Percentiles rank a stretch among this genome's conserved stretches.
phyloP scores from a whole-genome alignment of 2,797 vertebrate species.

The Poeciliopsis turneri region DNA sequence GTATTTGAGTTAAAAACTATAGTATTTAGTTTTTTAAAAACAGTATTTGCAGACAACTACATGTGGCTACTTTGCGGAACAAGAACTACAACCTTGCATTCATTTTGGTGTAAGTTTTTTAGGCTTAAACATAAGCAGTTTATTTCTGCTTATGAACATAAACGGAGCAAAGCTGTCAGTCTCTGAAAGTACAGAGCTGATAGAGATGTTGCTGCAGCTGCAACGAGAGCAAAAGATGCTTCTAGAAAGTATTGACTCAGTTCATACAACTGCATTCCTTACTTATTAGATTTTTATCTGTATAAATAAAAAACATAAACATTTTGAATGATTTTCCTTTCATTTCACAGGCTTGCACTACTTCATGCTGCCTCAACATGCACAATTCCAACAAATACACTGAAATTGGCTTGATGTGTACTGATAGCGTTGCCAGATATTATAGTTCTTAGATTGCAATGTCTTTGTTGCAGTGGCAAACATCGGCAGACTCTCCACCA shows the following conservation, averaged over 20 bases:
- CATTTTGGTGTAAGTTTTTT: background rate
- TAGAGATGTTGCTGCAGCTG: background rate
- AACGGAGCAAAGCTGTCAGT: background rate
- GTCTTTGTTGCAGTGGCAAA: conserved; percentile 75
- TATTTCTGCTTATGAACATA: background rate
- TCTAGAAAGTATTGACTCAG: background rate
- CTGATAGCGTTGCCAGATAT: background rate
- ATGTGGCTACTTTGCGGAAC: conserved; percentile 4
- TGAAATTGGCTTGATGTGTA: background rate
- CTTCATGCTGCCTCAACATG: background rate
- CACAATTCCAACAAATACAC: background rate
- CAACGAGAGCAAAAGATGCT: background rate
- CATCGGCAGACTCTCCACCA: conserved; percentile 79
- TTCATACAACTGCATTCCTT: background rate
- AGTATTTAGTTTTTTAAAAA: background rate
- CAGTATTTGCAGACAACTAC: background rate
- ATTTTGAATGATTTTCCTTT: background rate
- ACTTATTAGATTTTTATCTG: background rate
- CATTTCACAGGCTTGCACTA: background rate
- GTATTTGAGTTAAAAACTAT: background rate
- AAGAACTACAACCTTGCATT: background rate
- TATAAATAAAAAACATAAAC: background rate
- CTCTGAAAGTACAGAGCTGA: background rate
- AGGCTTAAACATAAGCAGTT: too few species aligned
- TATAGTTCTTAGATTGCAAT: background rate